Evolutionary conservation across 2,113 vertebrate species (phyloP), one percentile per base, ranked within the genome.

Genomic region (Odocoileus virginianus): DNA sequence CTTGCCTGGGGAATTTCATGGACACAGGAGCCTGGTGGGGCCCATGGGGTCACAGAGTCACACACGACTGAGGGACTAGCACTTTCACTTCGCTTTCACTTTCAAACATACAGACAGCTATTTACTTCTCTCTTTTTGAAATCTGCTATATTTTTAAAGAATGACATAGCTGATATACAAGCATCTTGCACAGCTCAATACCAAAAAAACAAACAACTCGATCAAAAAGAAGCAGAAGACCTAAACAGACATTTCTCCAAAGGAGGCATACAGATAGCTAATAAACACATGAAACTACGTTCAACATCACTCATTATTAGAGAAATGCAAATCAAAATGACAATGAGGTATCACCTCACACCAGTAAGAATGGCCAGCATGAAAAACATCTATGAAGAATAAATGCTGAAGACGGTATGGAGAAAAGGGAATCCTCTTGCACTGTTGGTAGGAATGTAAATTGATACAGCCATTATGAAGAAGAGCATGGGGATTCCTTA

Each of bases 41-140:
- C 23, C n/a, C 36, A 13, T 40, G n/a, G n/a, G n/a, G 19, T 74
- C 0, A 2, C 67, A 74, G 67, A 74, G n/a, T 40, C 1, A 0
- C 67, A 74, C 19, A 23, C 12, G 19, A 74, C n/a, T 74, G 67
- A 74, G n/a, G 5, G 19, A 23, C 67, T 74, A 74, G 23, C n/a
- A 23, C 67, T 74, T 74, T 25, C 10, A 40, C 5, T 40, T 40
- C 0, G 2, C n/a, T 36, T 71, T 71, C 64, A 71, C 64, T 36
- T 71, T 71, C 67, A 71, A 13, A 10, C 12, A 11, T 74, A 23
- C 0, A 71, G n/a, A 71, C 19, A 84, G 19, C 4, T 6, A 91
- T 11, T 50, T 8, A 16, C 33, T 81, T 45, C 30, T 93, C 23
- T 86, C 13, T 33, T 67, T 95, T 71, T 79, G 25, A 95, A 74